Conservation (phyloP, 2,888 invertebrate genomes). For the Stenoptilia bipunctidactyla region DNA sequence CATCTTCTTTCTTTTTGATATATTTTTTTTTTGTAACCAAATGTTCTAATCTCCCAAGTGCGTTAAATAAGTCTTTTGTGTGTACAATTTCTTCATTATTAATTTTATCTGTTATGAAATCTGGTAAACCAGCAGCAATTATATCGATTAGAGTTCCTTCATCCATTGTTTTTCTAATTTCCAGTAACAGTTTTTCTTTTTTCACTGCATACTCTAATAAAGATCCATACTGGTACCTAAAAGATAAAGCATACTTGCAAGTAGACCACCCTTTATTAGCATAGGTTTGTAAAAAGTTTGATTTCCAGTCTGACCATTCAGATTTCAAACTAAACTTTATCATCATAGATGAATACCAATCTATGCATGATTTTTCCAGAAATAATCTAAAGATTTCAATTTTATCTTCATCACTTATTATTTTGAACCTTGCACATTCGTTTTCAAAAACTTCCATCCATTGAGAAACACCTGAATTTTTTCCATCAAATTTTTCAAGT, state of each 20-base stretch:
- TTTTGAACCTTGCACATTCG: slow-evolving; percentile 19
- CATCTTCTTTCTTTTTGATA: slow-evolving; percentile 1
- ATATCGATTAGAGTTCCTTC: slow-evolving; percentile 5
- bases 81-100: slow-evolving; percentile 1
- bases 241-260: slow-evolving; percentile 18
- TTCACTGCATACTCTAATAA: slow-evolving; percentile 23
- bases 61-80: slow-evolving; percentile 3
- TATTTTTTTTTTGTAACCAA: not conserved
- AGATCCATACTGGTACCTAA: slow-evolving; percentile 20
- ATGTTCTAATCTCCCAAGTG: slow-evolving; percentile 3
- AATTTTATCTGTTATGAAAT: slow-evolving; percentile 6
- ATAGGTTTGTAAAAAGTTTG: slow-evolving; percentile 18
- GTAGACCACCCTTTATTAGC: slow-evolving; percentile 19
- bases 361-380: no score
- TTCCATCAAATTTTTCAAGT: slow-evolving; percentile 21
- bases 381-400: no score
- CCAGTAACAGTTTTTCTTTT: slow-evolving; percentile 19
- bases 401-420: no score
- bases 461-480: slow-evolving; percentile 16
- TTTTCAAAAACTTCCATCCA: slow-evolving; percentile 23
- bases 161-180: slow-evolving; percentile 6
- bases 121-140: slow-evolving; percentile 9
- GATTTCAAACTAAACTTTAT: slow-evolving; percentile 15
- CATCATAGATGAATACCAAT: slow-evolving; percentile 15
- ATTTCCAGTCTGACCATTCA: slow-evolving; percentile 19